Conservation (phyloP, 2,797 vertebrate genomes). For the Mormyrops boulengeri region DNA sequence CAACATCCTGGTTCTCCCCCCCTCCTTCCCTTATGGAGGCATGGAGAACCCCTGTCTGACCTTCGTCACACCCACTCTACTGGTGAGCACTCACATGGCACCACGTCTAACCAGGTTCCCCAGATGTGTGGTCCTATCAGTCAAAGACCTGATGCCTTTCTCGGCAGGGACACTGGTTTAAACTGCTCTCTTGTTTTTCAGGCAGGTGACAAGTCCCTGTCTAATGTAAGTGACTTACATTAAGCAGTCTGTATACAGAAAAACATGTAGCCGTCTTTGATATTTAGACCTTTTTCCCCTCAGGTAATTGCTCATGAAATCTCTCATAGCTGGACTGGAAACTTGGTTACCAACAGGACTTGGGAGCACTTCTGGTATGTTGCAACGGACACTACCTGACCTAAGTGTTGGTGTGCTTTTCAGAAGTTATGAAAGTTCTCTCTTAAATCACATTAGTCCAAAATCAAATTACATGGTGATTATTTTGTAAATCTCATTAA, state of each 20-base stretch:
- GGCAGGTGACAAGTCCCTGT: slow-evolving; percentile 90
- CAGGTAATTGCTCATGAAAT: slow-evolving; percentile 98
- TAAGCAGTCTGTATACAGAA: not conserved
- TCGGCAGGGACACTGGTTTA: not conserved
- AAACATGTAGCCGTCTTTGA: not conserved
- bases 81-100: slow-evolving; percentile 60
- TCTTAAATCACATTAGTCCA: not conserved
- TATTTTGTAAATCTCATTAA: not conserved
- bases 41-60: slow-evolving; percentile 99
- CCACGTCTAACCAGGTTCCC: not conserved
- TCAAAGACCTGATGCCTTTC: not conserved
- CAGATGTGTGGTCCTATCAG: not conserved
- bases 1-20: slow-evolving; percentile 85
- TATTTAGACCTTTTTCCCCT: slow-evolving; percentile 12
- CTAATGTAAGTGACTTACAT: slow-evolving; percentile 74
- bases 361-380: slow-evolving; percentile 96
- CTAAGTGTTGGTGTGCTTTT: not conserved
- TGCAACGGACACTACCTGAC: not conserved
- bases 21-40: slow-evolving; percentile 93
- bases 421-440: not conserved
- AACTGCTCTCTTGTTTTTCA: slow-evolving; percentile 42
- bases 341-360: slow-evolving; percentile 92
- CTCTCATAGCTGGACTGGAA: slow-evolving; percentile 97
- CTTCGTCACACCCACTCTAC: slow-evolving; percentile 85
- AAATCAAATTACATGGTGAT: not conserved